Percentiles rank a stretch among this genome's conserved stretches.
phyloP scores from a whole-genome alignment of 2,113 vertebrate genomes.

The Pandion haliaetus region DNA sequence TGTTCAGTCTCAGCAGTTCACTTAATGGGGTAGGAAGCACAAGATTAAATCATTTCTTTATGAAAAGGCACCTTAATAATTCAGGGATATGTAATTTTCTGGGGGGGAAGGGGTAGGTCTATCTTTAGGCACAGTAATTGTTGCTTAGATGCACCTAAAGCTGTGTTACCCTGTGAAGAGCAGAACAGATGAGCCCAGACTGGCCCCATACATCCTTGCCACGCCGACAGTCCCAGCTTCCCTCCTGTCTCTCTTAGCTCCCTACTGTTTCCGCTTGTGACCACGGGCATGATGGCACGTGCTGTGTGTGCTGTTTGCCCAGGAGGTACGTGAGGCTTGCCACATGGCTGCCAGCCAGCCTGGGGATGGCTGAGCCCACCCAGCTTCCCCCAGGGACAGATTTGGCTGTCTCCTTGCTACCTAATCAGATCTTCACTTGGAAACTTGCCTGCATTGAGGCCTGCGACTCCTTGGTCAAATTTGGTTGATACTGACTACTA shows the following conservation, averaged over 20 bases:
- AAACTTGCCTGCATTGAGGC: not conserved
- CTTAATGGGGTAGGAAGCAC: not conserved
- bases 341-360: not conserved
- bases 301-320: not conserved
- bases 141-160: not conserved
- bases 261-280: not conserved
- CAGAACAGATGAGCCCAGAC: not conserved
- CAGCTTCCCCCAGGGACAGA: not conserved
- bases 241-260: not conserved
- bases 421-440: not conserved
- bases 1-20: not conserved
- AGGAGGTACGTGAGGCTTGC: not conserved
- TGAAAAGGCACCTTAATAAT: not conserved
- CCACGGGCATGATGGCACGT: accelerated
- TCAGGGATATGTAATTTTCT: not conserved
- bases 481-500: not conserved
- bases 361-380: not conserved
- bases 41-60: not conserved
- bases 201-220: not conserved
- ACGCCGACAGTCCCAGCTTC: accelerated
- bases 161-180: not conserved
- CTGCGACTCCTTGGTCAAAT: not conserved
- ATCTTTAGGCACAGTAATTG: not conserved
- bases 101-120: not conserved
- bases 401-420: not conserved